These are phyloP conservation scores for Busseola fusca DNA, from an alignment of 2,888 invertebrate genomes.

Conservation along the genomic window DNA sequence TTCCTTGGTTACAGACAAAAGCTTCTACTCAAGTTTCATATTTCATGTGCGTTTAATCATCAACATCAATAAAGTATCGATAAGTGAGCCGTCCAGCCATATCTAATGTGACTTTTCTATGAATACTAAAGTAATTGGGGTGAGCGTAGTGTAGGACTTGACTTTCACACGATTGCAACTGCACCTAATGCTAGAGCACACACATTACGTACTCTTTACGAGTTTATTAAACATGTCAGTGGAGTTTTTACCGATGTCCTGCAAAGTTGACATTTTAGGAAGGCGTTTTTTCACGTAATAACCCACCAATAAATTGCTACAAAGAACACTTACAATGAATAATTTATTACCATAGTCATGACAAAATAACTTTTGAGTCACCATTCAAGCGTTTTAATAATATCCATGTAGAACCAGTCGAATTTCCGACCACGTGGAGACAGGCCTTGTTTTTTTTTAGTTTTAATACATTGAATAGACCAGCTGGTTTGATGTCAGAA, in stretches of 20 bases:
- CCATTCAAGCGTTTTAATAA: constrained; percentile 61
- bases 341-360: constrained; percentile 67
- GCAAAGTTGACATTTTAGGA: constrained; percentile 70
- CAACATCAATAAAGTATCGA: constrained; percentile 65
- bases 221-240: constrained; percentile 60
- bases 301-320: constrained; percentile 61
- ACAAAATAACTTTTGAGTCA: constrained; percentile 60
- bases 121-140: constrained; percentile 83
- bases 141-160: constrained; percentile 75
- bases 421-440: constrained; percentile 84
- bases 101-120: constrained; percentile 76
- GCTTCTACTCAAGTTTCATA: background rate
- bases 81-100: constrained; percentile 63
- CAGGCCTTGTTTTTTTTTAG: constrained; percentile 65
- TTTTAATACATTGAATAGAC: constrained; percentile 80
- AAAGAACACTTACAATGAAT: constrained; percentile 61
- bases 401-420: constrained; percentile 68
- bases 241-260: constrained; percentile 61
- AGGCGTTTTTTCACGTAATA: constrained; percentile 62
- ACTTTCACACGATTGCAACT: constrained; percentile 84
- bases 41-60: background rate
- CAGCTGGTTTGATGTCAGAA: constrained; percentile 84
- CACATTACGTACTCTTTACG: constrained; percentile 60
- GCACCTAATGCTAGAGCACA: constrained; percentile 67
- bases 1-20: background rate